Evolutionary conservation across 2,113 vertebrate species (phyloP).

Genomic region (Callionymus lyra): DNA sequence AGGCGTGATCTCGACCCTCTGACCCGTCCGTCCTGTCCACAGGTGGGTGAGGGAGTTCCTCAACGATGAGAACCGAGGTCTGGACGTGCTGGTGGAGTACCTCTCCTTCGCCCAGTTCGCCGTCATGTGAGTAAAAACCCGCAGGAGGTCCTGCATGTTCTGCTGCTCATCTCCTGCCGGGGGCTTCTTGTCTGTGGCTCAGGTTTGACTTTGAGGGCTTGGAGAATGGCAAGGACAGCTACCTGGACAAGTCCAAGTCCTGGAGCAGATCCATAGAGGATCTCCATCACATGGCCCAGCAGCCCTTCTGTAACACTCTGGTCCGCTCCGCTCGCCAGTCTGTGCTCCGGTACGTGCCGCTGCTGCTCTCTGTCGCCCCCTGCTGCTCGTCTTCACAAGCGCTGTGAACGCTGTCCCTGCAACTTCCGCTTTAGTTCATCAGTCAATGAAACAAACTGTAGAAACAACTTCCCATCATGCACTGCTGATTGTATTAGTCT

Average conservation of each 20-base stretch:
- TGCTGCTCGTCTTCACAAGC: conserved; percentile 33
- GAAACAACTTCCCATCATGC: too few relatives aligned
- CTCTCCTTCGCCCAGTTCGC: conserved; percentile 92
- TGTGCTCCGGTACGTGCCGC: conserved; percentile 86
- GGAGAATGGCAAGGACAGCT: conserved; percentile 84
- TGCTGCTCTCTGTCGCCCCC: conserved; percentile 15
- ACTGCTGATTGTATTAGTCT: too few relatives aligned
- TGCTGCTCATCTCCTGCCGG: too few relatives aligned
- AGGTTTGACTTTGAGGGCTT: conserved; percentile 95
- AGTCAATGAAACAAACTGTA: too few relatives aligned
- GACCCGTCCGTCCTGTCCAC: conserved; percentile 35
- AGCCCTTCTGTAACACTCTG: conserved; percentile 86
- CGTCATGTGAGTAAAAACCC: conserved; percentile 80
- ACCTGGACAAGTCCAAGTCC: conserved; percentile 81
- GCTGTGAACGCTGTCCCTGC: conserved; percentile 23
- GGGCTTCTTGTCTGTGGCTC: conserved; percentile 49
- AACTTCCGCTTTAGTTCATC: too few relatives aligned
- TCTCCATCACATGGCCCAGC: conserved; percentile 79
- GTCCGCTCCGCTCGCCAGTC: conserved; percentile 90
- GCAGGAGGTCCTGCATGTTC: conserved; percentile 25
- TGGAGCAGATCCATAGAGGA: conserved; percentile 98
- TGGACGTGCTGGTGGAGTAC: conserved; percentile 93
- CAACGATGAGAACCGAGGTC: conserved; percentile 90
- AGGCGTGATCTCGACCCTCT: conserved; percentile 17
- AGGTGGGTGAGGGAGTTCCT: conserved; percentile 98